A percentile compares a stretch with the other conserved stretches of the same genome.
Evolutionary conservation across 2,113 vertebrate species (phyloP).

Genomic region (Hassar affinis): DNA sequence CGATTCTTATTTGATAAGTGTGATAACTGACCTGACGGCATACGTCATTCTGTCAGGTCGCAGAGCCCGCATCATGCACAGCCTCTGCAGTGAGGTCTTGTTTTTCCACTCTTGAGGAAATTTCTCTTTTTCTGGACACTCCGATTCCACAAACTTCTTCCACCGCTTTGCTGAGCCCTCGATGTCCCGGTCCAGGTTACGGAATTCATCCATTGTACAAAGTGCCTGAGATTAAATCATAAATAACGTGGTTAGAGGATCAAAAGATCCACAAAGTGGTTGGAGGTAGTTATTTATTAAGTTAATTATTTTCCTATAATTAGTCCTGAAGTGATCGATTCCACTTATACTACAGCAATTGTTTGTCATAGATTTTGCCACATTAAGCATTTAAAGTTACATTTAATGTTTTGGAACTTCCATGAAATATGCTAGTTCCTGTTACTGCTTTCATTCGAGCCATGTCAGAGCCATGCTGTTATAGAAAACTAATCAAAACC

Average conservation of each 20-base stretch:
- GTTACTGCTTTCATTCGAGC: neutral
- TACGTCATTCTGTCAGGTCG: conserved; percentile 53
- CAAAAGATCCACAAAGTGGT: neutral
- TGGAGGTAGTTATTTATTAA: neutral
- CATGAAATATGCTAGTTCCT: neutral
- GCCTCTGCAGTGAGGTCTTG: conserved; percentile 81
- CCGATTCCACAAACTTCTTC: conserved; percentile 91
- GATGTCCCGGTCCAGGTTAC: conserved; percentile 87
- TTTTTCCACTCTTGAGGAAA: conserved; percentile 96
- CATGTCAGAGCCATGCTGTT: neutral
- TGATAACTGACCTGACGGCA: conserved; percentile 43
- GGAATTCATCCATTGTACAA: conserved; percentile 86
- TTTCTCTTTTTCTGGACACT: conserved; percentile 92
- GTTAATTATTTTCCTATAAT: neutral
- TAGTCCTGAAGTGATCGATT: neutral
- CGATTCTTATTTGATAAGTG: neutral
- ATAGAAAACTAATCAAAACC: neutral
- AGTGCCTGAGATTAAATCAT: conserved; percentile 74
- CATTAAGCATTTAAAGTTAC: neutral
- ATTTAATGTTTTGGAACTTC: neutral
- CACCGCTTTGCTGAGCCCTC: conserved; percentile 91
- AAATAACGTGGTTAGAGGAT: neutral
- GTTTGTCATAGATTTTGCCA: neutral
- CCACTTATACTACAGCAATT: neutral
- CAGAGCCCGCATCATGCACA: conserved; percentile 52